These are phyloP conservation scores for Petromus typicus DNA, from an alignment of 2,113 vertebrate genomes.

Conservation along the genomic window DNA sequence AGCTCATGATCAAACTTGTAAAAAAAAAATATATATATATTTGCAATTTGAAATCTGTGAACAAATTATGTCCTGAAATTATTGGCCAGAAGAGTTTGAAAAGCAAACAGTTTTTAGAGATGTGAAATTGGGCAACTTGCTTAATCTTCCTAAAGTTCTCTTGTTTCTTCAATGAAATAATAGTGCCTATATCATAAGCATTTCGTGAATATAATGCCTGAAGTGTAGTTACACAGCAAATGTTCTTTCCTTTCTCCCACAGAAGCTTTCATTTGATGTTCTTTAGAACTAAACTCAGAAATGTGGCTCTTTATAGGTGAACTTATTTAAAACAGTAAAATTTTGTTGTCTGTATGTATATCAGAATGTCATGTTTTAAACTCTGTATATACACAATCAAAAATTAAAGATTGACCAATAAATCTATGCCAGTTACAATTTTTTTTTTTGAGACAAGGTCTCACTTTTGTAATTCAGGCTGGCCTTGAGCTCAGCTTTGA, in stretches of 20 bases:
- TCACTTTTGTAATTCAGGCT: too few relatives aligned
- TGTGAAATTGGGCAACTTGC: not conserved
- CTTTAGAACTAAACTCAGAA: not conserved
- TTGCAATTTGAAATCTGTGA: constrained; percentile 60
- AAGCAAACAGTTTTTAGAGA: constrained; percentile 8
- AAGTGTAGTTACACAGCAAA: not conserved
- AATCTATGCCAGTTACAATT: not conserved
- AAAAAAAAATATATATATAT: not conserved
- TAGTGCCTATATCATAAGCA: not conserved
- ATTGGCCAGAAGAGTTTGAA: constrained; percentile 38
- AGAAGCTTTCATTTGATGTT: not conserved
- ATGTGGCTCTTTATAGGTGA: not conserved
- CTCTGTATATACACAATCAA: not conserved
- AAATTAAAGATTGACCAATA: not conserved
- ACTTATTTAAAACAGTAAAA: constrained; percentile 19
- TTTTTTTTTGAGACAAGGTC: too few relatives aligned
- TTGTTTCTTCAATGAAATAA: constrained; percentile 20
- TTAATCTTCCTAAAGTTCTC: not conserved
- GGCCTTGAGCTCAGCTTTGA: too few relatives aligned
- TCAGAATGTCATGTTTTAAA: not conserved
- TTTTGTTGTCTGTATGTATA: not conserved
- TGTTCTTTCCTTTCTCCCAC: not conserved
- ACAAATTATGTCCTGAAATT: constrained; percentile 27
- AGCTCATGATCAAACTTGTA: constrained; percentile 17
- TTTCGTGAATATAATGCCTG: not conserved